phyloP scores from a whole-genome alignment of 2,888 invertebrate species.

The Acleris literana region DNA sequence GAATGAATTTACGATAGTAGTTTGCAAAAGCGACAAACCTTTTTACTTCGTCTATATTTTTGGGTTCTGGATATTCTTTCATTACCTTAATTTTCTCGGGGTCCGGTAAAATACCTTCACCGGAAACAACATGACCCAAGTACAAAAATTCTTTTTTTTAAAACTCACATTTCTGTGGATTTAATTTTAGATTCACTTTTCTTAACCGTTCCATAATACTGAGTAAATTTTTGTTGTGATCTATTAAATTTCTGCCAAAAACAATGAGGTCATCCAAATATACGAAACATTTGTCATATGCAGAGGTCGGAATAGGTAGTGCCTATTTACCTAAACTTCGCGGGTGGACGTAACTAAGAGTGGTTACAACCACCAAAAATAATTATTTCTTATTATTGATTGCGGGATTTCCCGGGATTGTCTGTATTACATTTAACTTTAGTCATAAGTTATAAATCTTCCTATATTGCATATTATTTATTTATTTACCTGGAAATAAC shows the following conservation, averaged over 20 bases:
- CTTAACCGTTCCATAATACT: conserved; percentile 1
- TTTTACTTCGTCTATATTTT: conserved; percentile 11
- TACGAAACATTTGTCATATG: conserved; percentile 14
- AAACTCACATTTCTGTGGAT: conserved; percentile 20
- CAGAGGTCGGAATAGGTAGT: too few species aligned
- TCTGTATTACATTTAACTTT: too few species aligned
- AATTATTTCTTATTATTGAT: too few species aligned
- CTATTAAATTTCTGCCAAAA: conserved; percentile 3
- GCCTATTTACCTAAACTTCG: too few species aligned
- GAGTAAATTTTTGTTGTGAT: conserved; percentile 7
- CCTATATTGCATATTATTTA: too few species aligned
- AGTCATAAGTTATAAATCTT: too few species aligned
- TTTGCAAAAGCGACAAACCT: conserved; percentile 8
- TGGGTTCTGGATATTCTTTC: conserved; percentile 2
- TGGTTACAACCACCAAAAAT: too few species aligned
- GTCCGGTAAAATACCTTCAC: conserved; percentile 12
- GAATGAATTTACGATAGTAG: conserved; percentile 9
- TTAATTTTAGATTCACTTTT: conserved; percentile 5
- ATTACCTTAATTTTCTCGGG: conserved; percentile 6
- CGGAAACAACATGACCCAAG: conserved; percentile 9
- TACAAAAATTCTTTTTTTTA: conserved; percentile 8
- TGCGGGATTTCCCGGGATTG: too few species aligned
- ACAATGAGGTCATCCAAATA: conserved; percentile 17
- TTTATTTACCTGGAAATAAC: too few species aligned
- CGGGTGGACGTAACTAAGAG: too few species aligned